Evolutionary conservation across 2,888 invertebrate species (phyloP).

Genomic region (Drosophila mimica): DNA sequence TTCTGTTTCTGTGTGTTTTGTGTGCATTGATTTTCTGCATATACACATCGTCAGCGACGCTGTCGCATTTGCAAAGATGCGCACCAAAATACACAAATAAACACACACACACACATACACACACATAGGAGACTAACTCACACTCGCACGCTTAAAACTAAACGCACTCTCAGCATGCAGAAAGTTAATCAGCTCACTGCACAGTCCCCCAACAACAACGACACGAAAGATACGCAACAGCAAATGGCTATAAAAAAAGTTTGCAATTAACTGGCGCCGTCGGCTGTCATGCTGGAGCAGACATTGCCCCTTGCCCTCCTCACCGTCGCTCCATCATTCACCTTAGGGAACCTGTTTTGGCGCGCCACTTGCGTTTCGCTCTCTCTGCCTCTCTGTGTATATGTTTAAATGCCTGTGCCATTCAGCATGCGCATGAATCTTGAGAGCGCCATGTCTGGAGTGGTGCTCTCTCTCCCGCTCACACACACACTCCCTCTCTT

Average conservation of each 20-base stretch:
- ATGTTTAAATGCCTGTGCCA: slow-evolving; percentile 18
- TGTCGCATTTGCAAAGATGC: slow-evolving; percentile 54
- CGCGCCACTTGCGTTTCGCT: slow-evolving; percentile 61
- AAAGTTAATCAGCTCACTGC: slow-evolving; percentile 73
- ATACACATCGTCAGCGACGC: slow-evolving; percentile 33
- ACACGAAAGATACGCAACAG: slow-evolving; percentile 50
- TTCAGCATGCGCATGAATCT: slow-evolving; percentile 60
- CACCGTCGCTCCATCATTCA: slow-evolving; percentile 22
- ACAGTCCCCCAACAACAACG: slow-evolving; percentile 40
- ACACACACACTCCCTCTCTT: slow-evolving; percentile 3
- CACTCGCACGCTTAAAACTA: slow-evolving; percentile 18
- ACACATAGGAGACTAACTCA: not conserved
- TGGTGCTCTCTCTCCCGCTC: slow-evolving; percentile 18
- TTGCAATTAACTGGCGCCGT: slow-evolving; percentile 80
- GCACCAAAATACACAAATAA: slow-evolving; percentile 42
- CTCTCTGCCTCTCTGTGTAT: not conserved
- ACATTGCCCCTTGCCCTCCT: slow-evolving; percentile 40
- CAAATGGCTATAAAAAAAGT: slow-evolving; percentile 61
- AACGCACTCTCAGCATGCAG: slow-evolving; percentile 70
- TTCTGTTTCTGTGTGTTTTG: slow-evolving; percentile 17
- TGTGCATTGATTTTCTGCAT: slow-evolving; percentile 76
- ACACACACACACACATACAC: slow-evolving; percentile 5
- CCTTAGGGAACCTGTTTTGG: slow-evolving; percentile 76
- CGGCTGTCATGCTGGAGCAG: slow-evolving; percentile 74
- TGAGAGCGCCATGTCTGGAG: slow-evolving; percentile 29